Evolutionary conservation across 2,113 vertebrate species (phyloP).

Genomic region (Microtus richardsoni): DNA sequence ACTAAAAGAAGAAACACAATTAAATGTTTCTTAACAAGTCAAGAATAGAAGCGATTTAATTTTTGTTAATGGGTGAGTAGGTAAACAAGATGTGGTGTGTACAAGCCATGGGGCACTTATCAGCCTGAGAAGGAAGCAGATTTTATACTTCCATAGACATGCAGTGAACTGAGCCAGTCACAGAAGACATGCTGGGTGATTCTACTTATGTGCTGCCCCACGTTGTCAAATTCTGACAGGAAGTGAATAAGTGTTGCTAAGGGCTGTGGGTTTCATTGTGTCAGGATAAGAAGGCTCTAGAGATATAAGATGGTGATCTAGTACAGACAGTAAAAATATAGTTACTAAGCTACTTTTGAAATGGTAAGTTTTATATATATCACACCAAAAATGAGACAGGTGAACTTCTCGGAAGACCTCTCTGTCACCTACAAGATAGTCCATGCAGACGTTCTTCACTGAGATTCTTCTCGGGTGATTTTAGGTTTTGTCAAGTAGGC

Average conservation of each 20-base stretch:
- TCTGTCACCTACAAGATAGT: background rate
- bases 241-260: background rate
- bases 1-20: background rate
- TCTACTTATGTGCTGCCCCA: background rate
- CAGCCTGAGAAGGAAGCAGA: background rate
- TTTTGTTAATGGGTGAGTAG: background rate
- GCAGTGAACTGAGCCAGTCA: background rate
- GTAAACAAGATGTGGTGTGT: background rate
- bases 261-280: background rate
- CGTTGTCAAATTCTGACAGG: background rate
- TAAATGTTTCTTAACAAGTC: background rate
- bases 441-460: background rate
- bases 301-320: background rate
- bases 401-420: background rate
- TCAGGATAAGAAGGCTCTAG: background rate
- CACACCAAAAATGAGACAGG: background rate
- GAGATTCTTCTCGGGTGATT: background rate
- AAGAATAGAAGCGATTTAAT: background rate
- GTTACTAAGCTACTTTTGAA: background rate
- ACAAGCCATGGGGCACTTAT: background rate
- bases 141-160: background rate
- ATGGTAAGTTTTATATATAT: background rate
- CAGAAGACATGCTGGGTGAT: background rate
- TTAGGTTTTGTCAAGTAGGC: background rate
- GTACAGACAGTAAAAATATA: background rate